These are phyloP conservation scores for Pyrgilauda ruficollis DNA, from an alignment of 2,113 vertebrate species.

Conservation along the genomic window DNA sequence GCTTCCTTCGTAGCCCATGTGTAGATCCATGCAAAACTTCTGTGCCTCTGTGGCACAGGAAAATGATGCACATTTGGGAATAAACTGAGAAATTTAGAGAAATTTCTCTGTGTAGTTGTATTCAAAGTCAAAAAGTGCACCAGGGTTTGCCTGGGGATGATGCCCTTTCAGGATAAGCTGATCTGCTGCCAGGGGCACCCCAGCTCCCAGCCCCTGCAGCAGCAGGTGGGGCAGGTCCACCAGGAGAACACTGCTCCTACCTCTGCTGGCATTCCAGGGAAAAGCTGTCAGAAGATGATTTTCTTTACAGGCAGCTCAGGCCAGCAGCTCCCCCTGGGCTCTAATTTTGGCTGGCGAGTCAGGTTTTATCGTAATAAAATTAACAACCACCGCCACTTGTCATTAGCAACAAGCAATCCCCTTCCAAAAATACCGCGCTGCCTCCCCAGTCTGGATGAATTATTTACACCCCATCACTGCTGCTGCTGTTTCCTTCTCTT, in stretches of 20 bases:
- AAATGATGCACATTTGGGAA: background rate
- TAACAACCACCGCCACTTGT: background rate
- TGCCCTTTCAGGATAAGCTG: background rate
- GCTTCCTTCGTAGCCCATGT: background rate
- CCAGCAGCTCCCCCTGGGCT: background rate
- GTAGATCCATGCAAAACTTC: fast-evolving
- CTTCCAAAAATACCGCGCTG: background rate
- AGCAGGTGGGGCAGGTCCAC: background rate
- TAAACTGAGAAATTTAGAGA: background rate
- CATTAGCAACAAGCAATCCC: background rate
- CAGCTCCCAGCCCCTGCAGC: background rate
- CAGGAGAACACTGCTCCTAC: fast-evolving
- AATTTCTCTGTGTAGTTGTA: background rate
- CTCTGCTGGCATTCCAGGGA: background rate
- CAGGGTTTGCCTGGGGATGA: background rate
- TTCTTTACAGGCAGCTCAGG: background rate
- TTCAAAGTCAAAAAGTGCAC: background rate
- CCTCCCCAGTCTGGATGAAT: background rate
- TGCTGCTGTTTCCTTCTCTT: background rate
- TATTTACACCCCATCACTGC: background rate
- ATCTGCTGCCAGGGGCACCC: background rate
- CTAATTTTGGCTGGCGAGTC: background rate
- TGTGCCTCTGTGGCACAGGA: background rate
- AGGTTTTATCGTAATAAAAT: background rate
- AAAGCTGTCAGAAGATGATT: background rate